Evolutionary conservation across 2,113 vertebrate genomes (phyloP).

Genomic region (Leptobrachium leishanense): DNA sequence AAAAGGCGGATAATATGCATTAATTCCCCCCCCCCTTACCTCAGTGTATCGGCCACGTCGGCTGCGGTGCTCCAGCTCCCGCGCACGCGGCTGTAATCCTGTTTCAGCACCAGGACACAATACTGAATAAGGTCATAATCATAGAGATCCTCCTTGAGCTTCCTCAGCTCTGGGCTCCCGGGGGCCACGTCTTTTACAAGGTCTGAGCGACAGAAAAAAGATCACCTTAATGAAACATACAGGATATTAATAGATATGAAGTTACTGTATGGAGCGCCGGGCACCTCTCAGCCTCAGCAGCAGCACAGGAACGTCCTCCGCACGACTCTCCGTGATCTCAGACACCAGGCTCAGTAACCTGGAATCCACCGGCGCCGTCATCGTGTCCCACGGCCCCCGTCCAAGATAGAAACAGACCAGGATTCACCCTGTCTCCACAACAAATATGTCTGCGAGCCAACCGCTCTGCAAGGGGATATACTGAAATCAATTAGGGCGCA

Average conservation of each 20-base stretch:
- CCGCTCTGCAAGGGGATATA: no score
- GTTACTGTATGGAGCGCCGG: background rate
- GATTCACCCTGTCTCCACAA: no score
- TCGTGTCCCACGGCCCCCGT: slow-evolving; percentile 32
- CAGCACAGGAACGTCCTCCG: slow-evolving; percentile 65
- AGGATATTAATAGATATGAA: background rate
- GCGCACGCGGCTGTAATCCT: slow-evolving; percentile 64
- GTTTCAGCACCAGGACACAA: slow-evolving; percentile 69
- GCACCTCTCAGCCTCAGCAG: slow-evolving; percentile 76
- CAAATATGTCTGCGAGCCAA: no score
- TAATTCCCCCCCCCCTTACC: no score
- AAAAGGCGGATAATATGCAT: no score
- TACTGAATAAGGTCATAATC: slow-evolving; percentile 70
- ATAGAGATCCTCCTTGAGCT: slow-evolving; percentile 71
- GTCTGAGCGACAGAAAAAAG: slow-evolving; percentile 59
- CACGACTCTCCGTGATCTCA: slow-evolving; percentile 65
- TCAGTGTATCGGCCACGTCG: slow-evolving; percentile 70
- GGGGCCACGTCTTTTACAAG: slow-evolving; percentile 62
- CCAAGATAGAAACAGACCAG: no score
- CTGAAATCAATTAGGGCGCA: no score
- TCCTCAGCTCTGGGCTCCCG: slow-evolving; percentile 64
- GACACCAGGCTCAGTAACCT: slow-evolving; percentile 67
- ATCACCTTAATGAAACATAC: background rate
- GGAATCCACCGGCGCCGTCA: slow-evolving; percentile 54
- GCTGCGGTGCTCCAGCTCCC: slow-evolving; percentile 72